Evolutionary conservation across 2,888 invertebrate genomes (phyloP).

Genomic region (Pandemis corylana): DNA sequence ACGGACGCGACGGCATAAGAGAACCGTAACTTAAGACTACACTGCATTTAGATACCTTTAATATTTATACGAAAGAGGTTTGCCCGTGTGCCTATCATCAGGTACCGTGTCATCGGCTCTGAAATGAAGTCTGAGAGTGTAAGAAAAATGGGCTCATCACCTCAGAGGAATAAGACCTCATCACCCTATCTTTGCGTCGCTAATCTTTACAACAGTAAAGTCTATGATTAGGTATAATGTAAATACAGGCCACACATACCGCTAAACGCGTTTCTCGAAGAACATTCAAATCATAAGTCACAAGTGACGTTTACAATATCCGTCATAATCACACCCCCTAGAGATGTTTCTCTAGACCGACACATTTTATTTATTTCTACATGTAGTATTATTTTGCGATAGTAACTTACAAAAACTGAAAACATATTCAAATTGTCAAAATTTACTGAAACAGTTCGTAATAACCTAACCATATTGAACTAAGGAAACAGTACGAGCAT

Average conservation of each 20-base stretch:
- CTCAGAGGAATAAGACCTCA: no score
- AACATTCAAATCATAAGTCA: constrained; percentile 5
- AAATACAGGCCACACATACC: background rate
- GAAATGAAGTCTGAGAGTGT: no score
- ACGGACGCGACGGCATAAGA: no score
- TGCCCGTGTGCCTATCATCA: no score
- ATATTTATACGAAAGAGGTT: no score
- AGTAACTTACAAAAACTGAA: background rate
- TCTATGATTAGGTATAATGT: background rate
- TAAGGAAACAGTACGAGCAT: constrained; percentile 8
- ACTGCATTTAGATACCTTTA: no score
- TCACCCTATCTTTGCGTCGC: no score
- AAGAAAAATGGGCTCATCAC: no score
- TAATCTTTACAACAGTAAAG: no score
- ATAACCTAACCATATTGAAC: background rate
- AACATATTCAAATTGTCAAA: background rate
- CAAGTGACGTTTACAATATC: background rate
- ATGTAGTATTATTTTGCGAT: background rate
- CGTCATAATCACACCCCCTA: background rate
- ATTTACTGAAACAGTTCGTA: background rate
- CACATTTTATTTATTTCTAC: background rate
- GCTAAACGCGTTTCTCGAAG: background rate
- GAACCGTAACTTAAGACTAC: no score
- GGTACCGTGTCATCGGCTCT: no score
- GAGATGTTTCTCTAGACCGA: background rate